These are phyloP conservation scores for Lycaena phlaeas DNA, from an alignment of 2,888 invertebrate species.

Conservation along the genomic window DNA sequence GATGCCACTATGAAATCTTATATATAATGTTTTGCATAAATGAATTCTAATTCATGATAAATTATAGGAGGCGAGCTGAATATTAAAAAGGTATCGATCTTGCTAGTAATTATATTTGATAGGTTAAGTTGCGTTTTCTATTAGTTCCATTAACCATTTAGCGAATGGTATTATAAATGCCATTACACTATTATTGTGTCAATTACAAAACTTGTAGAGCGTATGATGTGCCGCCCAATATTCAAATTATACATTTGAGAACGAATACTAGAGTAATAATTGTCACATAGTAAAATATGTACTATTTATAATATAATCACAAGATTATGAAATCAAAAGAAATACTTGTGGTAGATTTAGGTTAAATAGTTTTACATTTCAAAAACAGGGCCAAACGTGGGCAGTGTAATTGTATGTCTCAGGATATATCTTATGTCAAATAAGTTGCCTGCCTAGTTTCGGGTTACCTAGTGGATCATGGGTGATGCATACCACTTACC, in stretches of 20 bases:
- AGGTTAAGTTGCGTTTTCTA: constrained; percentile 15
- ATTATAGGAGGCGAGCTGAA: constrained; percentile 40
- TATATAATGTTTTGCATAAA: constrained; percentile 37
- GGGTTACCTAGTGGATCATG: too few species aligned
- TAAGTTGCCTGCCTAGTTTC: too few species aligned
- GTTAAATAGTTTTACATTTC: too few species aligned
- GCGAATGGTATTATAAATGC: constrained; percentile 3
- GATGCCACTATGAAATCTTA: constrained; percentile 26
- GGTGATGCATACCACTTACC: too few species aligned
- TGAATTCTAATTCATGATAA: constrained; percentile 44
- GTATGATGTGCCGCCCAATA: neutral
- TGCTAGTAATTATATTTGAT: constrained; percentile 23
- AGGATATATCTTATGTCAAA: too few species aligned
- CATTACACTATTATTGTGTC: neutral
- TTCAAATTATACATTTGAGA: neutral
- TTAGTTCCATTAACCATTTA: constrained; percentile 14
- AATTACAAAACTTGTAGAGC: neutral
- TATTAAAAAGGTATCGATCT: constrained; percentile 34
- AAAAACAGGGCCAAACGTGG: too few species aligned
- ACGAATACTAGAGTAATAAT: too few species aligned
- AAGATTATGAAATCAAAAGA: too few species aligned
- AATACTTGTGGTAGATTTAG: too few species aligned
- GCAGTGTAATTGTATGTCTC: too few species aligned
- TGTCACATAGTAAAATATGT: too few species aligned
- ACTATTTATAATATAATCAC: too few species aligned